Evolutionary conservation across 2,797 vertebrate species (phyloP).

Genomic region (Argentina silus): DNA sequence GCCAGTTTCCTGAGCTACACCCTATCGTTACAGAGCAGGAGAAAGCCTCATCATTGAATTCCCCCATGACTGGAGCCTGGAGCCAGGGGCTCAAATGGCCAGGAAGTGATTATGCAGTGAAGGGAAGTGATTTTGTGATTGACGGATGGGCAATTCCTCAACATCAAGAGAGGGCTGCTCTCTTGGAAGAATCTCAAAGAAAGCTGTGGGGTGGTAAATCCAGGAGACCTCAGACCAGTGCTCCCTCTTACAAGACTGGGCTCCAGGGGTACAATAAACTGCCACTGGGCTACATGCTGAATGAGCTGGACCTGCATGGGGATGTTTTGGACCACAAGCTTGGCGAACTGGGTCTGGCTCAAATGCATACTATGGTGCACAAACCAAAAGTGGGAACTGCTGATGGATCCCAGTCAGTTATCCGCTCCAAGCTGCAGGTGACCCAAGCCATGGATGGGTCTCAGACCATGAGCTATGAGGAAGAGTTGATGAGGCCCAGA

Average conservation of each 20-base stretch:
- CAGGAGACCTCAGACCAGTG: not conserved
- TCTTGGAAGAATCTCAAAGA: conserved; percentile 4
- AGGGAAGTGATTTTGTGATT: not conserved
- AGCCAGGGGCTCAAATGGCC: not conserved
- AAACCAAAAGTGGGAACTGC: not conserved
- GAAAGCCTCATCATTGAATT: not conserved
- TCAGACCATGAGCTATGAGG: conserved; percentile 64
- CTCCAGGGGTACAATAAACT: not conserved
- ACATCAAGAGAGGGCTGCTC: not conserved
- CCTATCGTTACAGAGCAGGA: not conserved
- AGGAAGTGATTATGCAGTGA: not conserved
- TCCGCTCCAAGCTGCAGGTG: conserved; percentile 58
- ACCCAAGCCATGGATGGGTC: conserved; percentile 52
- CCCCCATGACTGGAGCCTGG: not conserved
- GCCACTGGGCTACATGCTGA: not conserved
- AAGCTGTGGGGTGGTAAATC: conserved; percentile 23
- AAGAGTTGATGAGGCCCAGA: conserved; percentile 39
- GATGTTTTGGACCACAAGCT: not conserved
- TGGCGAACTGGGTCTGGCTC: not conserved
- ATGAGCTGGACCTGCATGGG: not conserved
- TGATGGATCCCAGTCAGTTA: conserved; percentile 21
- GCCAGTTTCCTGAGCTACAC: not conserved
- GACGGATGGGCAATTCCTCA: not conserved
- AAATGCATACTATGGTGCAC: not conserved
- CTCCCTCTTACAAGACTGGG: not conserved